These are phyloP conservation scores for Podotricha telesiphe DNA, from an alignment of 2,888 invertebrate species.

Conservation along the genomic window DNA sequence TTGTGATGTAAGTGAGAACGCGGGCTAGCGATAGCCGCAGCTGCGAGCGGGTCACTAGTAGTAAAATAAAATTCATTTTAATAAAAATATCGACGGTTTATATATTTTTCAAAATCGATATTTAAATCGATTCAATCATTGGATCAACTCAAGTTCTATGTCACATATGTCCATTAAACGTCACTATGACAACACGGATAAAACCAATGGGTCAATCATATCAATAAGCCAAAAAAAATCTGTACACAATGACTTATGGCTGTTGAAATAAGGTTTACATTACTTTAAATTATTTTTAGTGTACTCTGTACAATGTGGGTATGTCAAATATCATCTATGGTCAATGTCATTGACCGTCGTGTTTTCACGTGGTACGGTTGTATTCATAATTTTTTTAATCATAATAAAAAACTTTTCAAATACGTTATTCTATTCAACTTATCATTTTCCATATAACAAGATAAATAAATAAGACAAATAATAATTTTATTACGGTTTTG, in stretches of 20 bases:
- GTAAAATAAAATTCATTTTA: too few species aligned
- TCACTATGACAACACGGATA: neutral
- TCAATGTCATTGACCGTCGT: slow-evolving; percentile 26
- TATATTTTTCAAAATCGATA: too few species aligned
- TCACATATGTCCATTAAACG: neutral
- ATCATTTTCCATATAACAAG: neutral
- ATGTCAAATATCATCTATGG: slow-evolving; percentile 10
- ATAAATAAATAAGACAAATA: neutral
- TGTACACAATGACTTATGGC: neutral
- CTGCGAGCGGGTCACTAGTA: too few species aligned
- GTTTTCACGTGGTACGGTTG: slow-evolving; percentile 3
- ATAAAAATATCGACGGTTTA: too few species aligned
- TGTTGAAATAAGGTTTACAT: neutral
- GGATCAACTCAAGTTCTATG: too few species aligned
- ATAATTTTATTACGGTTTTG: neutral
- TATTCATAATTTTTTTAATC: neutral
- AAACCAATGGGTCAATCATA: neutral
- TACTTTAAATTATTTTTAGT: neutral
- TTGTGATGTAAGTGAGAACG: too few species aligned
- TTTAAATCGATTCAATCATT: too few species aligned
- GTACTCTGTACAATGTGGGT: neutral
- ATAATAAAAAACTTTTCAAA: slow-evolving; percentile 3
- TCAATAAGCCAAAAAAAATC: neutral
- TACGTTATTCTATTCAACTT: too few species aligned
- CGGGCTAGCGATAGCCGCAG: too few species aligned